Conservation (phyloP, 37 sponge, comb jelly and placozoan species). For the Aphrocallistes beatrix region DNA sequence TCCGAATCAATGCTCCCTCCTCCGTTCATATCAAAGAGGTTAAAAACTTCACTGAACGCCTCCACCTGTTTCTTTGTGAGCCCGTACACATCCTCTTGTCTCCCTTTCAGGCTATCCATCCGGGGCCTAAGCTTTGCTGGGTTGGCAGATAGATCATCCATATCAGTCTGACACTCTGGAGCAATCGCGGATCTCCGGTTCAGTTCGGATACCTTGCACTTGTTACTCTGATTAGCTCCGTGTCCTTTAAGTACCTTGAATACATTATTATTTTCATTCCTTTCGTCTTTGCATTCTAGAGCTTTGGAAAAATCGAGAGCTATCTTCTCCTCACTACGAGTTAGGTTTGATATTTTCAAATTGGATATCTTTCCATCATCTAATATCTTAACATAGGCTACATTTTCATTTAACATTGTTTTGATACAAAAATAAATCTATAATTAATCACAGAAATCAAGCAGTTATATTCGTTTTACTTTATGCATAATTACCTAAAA, state of each 20-base stretch:
- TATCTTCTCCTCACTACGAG: background rate
- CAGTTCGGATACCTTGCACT: background rate
- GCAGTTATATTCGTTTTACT: too few species aligned
- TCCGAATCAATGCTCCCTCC: constrained; percentile 55
- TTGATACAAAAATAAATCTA: background rate
- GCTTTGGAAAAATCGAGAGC: background rate
- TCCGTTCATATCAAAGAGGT: constrained; percentile 51
- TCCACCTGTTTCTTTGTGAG: background rate
- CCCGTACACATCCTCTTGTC: background rate
- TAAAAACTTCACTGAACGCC: constrained; percentile 51
- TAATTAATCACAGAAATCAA: too few species aligned
- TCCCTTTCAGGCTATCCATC: background rate
- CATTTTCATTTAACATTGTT: background rate
- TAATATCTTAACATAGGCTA: too few species aligned
- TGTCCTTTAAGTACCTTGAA: background rate
- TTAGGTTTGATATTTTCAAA: background rate
- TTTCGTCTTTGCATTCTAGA: background rate
- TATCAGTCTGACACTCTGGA: background rate
- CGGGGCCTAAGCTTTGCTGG: background rate
- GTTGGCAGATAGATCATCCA: background rate
- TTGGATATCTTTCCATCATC: background rate
- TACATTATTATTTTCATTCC: background rate
- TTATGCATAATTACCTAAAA: too few species aligned
- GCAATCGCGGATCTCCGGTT: background rate
- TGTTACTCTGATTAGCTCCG: background rate